phyloP scores from a whole-genome alignment of 2,797 vertebrate species.

The Lutjanus argentimaculatus region DNA sequence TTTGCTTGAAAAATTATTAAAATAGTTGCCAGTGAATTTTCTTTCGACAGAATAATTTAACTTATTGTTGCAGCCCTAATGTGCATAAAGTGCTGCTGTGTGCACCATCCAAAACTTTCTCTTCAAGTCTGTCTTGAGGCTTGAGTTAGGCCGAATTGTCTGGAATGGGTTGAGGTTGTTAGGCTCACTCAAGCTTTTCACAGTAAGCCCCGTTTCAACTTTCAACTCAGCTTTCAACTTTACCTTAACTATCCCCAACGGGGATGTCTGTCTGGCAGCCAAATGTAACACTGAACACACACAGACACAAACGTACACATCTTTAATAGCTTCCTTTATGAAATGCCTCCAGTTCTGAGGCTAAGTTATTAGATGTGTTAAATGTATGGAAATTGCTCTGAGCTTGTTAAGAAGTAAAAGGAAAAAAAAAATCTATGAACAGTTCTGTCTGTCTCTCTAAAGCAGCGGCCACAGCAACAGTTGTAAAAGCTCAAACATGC shows the following conservation, averaged over 20 bases:
- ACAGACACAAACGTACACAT: not conserved
- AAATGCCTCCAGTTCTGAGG: conserved; percentile 8
- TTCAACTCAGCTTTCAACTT: not conserved
- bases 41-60: too few relatives aligned
- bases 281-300: conserved; percentile 20
- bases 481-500: conserved; percentile 71
- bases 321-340: conserved; percentile 33
- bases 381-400: conserved; percentile 30
- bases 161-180: not conserved
- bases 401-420: conserved; percentile 24
- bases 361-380: not conserved
- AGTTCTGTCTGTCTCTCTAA: conserved; percentile 19
- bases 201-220: not conserved
- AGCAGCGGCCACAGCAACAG: conserved; percentile 63
- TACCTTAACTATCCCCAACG: not conserved
- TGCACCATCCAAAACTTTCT: not conserved
- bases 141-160: not conserved
- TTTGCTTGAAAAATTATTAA: too few relatives aligned
- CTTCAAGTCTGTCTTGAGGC: not conserved
- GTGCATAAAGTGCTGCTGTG: not conserved
- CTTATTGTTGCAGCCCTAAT: not conserved
- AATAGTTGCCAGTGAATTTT: too few relatives aligned
- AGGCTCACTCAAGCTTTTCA: conserved; percentile 8
- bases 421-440: conserved; percentile 9
- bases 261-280: conserved; percentile 4